phyloP scores from a whole-genome alignment of 2,113 vertebrate species.

The Tapirus terrestris region DNA sequence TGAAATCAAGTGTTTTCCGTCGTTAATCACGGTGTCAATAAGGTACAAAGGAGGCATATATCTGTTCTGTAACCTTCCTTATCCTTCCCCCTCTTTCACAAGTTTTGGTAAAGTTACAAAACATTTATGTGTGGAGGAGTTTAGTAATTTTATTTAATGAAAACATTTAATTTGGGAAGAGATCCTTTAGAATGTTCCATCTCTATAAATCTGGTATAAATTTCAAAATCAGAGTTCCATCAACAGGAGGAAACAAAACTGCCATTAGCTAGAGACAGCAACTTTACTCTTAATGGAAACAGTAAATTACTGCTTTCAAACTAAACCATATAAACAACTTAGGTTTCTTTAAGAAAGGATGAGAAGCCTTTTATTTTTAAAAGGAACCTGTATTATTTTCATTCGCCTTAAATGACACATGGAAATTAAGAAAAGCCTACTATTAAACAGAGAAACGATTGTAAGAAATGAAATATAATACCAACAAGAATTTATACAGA shows the following conservation, averaged over 20 bases:
- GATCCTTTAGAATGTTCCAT: background rate
- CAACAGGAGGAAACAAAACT: background rate
- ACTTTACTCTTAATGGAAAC: slow-evolving; percentile 58
- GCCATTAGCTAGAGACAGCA: slow-evolving; percentile 46
- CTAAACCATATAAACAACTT: slow-evolving; percentile 33
- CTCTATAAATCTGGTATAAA: slow-evolving; percentile 27
- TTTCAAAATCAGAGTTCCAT: slow-evolving; percentile 65
- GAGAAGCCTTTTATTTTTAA: slow-evolving; percentile 48
- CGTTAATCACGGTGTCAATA: background rate
- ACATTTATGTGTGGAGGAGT: slow-evolving; percentile 40
- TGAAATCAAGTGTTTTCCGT: background rate
- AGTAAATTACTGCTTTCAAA: slow-evolving; percentile 62
- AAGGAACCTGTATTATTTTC: slow-evolving; percentile 49
- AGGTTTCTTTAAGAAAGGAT: slow-evolving; percentile 34
- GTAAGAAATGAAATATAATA: slow-evolving; percentile 40
- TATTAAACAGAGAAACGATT: slow-evolving; percentile 41
- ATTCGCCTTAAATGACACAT: slow-evolving; percentile 14
- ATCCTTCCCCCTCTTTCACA: background rate
- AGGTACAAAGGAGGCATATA: background rate
- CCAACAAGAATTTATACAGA: background rate
- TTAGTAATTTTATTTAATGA: slow-evolving; percentile 52
- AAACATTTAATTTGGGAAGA: slow-evolving; percentile 62
- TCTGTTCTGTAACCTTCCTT: background rate
- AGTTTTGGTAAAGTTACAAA: slow-evolving; percentile 35
- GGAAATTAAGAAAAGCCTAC: slow-evolving; percentile 32